Percentiles rank a stretch among this genome's conserved stretches.
Evolutionary conservation across 2,888 invertebrate species (phyloP).

Genomic region (Mesopsocus fuscifrons): DNA sequence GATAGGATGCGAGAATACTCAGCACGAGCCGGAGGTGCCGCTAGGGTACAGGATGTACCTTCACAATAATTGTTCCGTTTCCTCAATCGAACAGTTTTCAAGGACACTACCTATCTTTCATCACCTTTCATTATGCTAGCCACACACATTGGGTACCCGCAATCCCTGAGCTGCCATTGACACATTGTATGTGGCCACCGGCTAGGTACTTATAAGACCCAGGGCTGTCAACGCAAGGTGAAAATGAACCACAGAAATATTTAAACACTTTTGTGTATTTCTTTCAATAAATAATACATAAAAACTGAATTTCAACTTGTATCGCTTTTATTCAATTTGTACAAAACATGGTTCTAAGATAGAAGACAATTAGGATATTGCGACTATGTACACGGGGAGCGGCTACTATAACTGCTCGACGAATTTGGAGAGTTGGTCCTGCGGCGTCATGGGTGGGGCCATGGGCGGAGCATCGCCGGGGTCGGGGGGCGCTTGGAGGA

Average conservation of each 20-base stretch:
- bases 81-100: no score
- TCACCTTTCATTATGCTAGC: no score
- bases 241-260: slow-evolving; percentile 5
- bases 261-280: slow-evolving; percentile 7
- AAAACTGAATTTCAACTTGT: slow-evolving; percentile 9
- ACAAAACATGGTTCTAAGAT: slow-evolving; percentile 5
- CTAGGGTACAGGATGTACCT: no score
- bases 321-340: slow-evolving; percentile 4
- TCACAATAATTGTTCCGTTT: no score
- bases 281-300: slow-evolving; percentile 9
- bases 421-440: slow-evolving; percentile 89
- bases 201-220: no score
- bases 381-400: slow-evolving; percentile 8
- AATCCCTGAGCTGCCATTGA: no score
- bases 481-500: slow-evolving; percentile 24
- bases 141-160: no score
- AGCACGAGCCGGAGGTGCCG: no score
- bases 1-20: no score
- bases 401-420: slow-evolving; percentile 80
- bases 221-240: no score
- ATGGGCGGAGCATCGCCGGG: slow-evolving; percentile 30
- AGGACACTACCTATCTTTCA: no score
- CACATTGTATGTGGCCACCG: no score
- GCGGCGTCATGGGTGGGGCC: slow-evolving; percentile 51
- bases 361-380: slow-evolving; percentile 2